Conservation (phyloP, 2,797 vertebrate species). For the Danio jaintianensis region DNA sequence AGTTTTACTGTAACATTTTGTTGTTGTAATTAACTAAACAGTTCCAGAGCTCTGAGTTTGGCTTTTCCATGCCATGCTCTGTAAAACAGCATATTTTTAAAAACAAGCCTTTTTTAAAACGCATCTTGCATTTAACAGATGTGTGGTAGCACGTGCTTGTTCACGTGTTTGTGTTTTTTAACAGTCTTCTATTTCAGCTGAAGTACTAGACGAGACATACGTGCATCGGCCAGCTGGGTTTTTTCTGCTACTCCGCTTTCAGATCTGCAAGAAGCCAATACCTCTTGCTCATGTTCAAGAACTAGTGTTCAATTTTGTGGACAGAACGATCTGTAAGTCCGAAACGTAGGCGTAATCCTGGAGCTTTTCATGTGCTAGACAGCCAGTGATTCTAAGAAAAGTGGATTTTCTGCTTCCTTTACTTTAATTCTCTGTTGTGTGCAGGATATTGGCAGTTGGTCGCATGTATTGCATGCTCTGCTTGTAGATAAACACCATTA, state of each 20-base stretch:
- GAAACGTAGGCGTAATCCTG: conserved; percentile 54
- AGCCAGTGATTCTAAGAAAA: conserved; percentile 68
- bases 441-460: conserved; percentile 57
- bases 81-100: conserved; percentile 75
- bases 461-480: conserved; percentile 62
- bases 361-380: conserved; percentile 66
- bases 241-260: conserved; percentile 61
- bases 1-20: conserved; percentile 52
- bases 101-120: conserved; percentile 44
- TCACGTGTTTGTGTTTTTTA: conserved; percentile 60
- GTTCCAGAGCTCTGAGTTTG: conserved; percentile 69
- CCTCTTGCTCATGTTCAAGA: conserved; percentile 66
- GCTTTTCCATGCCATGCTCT: conserved; percentile 61
- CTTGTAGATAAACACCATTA: conserved; percentile 78
- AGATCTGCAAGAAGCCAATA: conserved; percentile 66
- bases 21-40: conserved; percentile 68
- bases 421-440: conserved; percentile 25
- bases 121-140: conserved; percentile 53
- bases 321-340: conserved; percentile 66
- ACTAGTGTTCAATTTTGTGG: conserved; percentile 64
- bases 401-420: conserved; percentile 49
- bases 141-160: conserved; percentile 68
- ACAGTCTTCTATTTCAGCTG: conserved; percentile 55
- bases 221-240: conserved; percentile 66
- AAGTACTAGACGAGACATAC: conserved; percentile 62